These are phyloP conservation scores for Epizoanthus rinbou DNA, from an alignment of 92 coral and sea anemone genomes.

Conservation along the genomic window DNA sequence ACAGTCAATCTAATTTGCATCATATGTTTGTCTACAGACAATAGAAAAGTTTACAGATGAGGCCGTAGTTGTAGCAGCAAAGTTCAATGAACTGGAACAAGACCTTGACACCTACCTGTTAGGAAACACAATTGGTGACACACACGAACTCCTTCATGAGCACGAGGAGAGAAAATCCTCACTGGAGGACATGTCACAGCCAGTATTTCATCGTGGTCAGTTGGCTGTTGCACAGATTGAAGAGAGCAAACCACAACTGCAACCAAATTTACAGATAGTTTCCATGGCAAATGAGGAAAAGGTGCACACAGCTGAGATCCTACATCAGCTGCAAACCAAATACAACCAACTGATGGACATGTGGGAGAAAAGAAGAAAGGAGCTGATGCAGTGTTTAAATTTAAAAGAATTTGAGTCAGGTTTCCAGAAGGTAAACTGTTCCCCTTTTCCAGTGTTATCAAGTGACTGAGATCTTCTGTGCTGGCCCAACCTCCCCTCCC, in stretches of 20 bases:
- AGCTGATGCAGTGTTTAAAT: constrained; percentile 74
- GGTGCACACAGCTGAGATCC: constrained; percentile 51
- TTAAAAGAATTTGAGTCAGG: constrained; percentile 84
- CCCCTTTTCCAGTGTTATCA: background rate
- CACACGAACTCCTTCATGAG: constrained; percentile 67
- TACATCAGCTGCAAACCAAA: constrained; percentile 54
- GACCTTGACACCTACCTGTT: constrained; percentile 69
- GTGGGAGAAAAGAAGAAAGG: constrained; percentile 85
- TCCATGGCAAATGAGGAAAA: constrained; percentile 74
- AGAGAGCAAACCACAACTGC: constrained; percentile 68
- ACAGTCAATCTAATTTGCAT: no score
- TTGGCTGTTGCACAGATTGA: constrained; percentile 67
- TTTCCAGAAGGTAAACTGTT: constrained; percentile 73
- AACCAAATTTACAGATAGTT: constrained; percentile 63
- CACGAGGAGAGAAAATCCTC: constrained; percentile 66
- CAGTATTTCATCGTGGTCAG: constrained; percentile 72
- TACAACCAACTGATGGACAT: constrained; percentile 68
- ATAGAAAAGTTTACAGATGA: constrained; percentile 71
- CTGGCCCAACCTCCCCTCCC: no score
- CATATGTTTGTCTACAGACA: constrained; percentile 34
- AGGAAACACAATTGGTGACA: constrained; percentile 59
- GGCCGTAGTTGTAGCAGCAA: constrained; percentile 54
- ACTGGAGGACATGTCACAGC: constrained; percentile 63
- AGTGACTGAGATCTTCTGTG: no score
- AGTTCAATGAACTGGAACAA: constrained; percentile 63